A percentile compares a stretch with the other conserved stretches of the same genome.
Conservation (phyloP, 2,797 vertebrate species). For the Erpetoichthys calabaricus region DNA sequence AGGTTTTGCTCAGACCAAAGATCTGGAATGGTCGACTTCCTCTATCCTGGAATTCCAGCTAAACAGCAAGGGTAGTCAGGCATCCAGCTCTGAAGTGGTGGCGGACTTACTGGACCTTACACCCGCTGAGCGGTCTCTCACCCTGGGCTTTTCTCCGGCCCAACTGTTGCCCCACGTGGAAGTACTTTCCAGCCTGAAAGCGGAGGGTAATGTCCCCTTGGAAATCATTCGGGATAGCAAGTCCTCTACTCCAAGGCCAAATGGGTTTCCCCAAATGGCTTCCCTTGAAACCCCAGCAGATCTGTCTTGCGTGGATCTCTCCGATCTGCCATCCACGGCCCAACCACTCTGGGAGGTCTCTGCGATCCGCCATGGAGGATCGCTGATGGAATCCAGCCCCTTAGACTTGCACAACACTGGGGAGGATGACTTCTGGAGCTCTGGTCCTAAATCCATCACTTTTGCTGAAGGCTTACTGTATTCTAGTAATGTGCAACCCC, state of each 20-base stretch:
- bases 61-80: slow-evolving; percentile 12
- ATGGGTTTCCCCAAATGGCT: slow-evolving; percentile 20
- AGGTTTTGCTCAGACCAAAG: slow-evolving; percentile 21
- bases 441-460: slow-evolving; percentile 23
- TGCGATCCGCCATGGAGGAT: slow-evolving; percentile 35
- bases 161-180: slow-evolving; percentile 26
- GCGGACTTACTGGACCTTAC: slow-evolving; percentile 14
- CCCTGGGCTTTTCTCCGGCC: slow-evolving; percentile 12
- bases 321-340: slow-evolving; percentile 16
- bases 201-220: slow-evolving; percentile 13
- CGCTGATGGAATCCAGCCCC: slow-evolving; percentile 36
- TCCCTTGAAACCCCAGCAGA: slow-evolving; percentile 26
- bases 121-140: slow-evolving; percentile 19
- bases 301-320: slow-evolving; percentile 22
- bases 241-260: slow-evolving; percentile 52
- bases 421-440: slow-evolving; percentile 25
- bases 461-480: slow-evolving; percentile 25
- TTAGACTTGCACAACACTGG: slow-evolving; percentile 30
- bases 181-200: slow-evolving; percentile 11
- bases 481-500: slow-evolving; percentile 9
- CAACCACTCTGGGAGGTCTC: slow-evolving; percentile 60
- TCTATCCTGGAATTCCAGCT: slow-evolving; percentile 30
- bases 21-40: slow-evolving; percentile 20
- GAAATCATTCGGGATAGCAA: slow-evolving; percentile 24
- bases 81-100: slow-evolving; percentile 16